Base-by-base conservation (phyloP, 2,113 vertebrate species). In the Tachuris rubrigastra region DNA sequence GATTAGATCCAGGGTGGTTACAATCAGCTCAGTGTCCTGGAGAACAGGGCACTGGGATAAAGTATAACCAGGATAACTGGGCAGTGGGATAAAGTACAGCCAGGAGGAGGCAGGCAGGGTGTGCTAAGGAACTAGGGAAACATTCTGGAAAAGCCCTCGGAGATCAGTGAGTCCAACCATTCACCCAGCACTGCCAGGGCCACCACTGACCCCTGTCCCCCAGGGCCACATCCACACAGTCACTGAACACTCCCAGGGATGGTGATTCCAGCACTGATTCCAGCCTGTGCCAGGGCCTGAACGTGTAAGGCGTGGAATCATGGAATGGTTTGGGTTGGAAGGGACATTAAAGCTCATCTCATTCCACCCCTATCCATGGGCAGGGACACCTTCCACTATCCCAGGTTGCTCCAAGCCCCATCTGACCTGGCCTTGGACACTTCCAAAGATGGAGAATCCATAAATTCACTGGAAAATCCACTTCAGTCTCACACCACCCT, bases 151-250 rank as follows among this genome's bases (percentile, higher is more conserved):
- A 82, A 76, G 6, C 62, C n/a, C 20, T 53, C 39, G 12, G n/a
- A 23, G 55, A 31, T 53, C 24, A 41, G n/a, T 0, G 4, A 49
- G 35, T 55, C 30, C 47, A 76, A 5, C 25, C 0, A 0, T 49
- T 42, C 22, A 7, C 42, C 35, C 35, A 62, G 3, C n/a, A 55
- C 41, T 60, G 14, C 47, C 24, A 19, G 30, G 62, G 53, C 59
- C 53, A 89, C 30, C 28, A 31, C 55, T 58, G 44, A 44, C 25
- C 25, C 39, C 5, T 31, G 53, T 46, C n/a, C 13, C 11, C 62
- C 41, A 0, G 46, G 17, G 53, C 62, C 53, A 75, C 46, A 46
- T 60, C 78, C 71, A 55, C 71, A 62, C 39, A 68, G 28, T 52
- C 52, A 67, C 46, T 27, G 6, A 47, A 23, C 24, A 18, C 24